Evolutionary conservation across 2,888 invertebrate genomes (phyloP), one percentile per base, ranked within the genome.

Genomic region (Rhingia campestris): DNA sequence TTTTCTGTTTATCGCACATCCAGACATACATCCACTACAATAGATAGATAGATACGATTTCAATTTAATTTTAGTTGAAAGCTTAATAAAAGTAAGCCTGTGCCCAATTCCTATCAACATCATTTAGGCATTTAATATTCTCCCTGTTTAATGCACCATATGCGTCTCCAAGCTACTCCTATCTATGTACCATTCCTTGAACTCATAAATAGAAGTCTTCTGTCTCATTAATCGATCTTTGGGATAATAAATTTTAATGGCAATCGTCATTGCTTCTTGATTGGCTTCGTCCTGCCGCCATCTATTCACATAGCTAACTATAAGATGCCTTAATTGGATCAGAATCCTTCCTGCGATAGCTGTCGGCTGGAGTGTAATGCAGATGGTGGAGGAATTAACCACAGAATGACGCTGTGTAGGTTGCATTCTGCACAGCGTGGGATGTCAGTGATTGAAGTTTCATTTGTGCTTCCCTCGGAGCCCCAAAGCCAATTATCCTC

Each of bases 301-400:
- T 64, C 37, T 51, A 63, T 63, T 49, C 22, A 12, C 49, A 22
- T 49, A 5, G 30, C 6, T 30, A 56, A 30, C 56, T 39, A n/a
- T 37, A 69, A 67, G 70, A 39, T 63, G 56, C 49, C 56, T 70
- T 77, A 77, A 77, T 77, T 77, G 77, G 70, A 77, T 64, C 70
- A 58, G 56, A 77, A 77, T 77, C 70, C 77, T 69, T 76, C 33
- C 22, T 22, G 22, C 39, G 59, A 67, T 76, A 54, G 32, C 39
- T 77, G 70, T 70, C 47, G 43, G 12, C 22, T 61, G 49, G 49
- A 35, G 35, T 43, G 56, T 63, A 77, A 77, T 70, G 49, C 77
- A 70, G 77, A 70, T 75, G 67, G 53, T 30, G 14, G 37, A 75
- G 70, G 56, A 54, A 70, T 63, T 54, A 63, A 22, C 61, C 37